These are phyloP conservation scores for Heteropelma amictum DNA, from an alignment of 2,888 invertebrate species.

Conservation along the genomic window DNA sequence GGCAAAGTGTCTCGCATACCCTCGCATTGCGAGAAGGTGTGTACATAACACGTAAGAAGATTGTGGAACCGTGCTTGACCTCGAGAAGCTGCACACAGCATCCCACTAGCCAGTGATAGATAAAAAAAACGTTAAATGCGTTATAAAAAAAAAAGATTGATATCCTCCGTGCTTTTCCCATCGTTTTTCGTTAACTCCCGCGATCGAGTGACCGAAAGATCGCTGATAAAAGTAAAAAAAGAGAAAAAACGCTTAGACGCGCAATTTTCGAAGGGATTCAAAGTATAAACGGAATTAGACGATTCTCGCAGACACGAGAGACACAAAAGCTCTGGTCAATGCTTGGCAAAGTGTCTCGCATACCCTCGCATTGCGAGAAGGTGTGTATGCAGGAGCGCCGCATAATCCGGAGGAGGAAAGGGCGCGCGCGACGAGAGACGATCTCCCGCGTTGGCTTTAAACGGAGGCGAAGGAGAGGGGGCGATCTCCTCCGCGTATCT, in stretches of 20 bases:
- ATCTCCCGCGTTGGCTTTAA: slow-evolving; percentile 33
- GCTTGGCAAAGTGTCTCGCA: background rate
- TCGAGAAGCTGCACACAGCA: no score
- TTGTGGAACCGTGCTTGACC: no score
- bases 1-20: background rate
- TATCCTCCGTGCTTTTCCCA: no score
- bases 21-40: background rate
- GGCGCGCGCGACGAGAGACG: slow-evolving; percentile 48
- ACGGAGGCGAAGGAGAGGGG: slow-evolving; percentile 2
- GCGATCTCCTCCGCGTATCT: slow-evolving; percentile 52
- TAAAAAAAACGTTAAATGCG: no score
- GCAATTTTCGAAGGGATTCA: background rate
- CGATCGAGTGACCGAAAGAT: no score
- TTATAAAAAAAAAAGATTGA: no score
- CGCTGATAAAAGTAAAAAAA: no score
- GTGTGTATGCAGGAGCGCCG: slow-evolving; percentile 9
- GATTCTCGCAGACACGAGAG: background rate
- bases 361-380: background rate
- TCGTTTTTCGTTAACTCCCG: no score
- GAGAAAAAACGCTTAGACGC: no score
- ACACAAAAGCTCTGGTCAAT: background rate
- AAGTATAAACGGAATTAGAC: background rate
- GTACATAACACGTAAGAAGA: no score
- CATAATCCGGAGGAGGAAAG: slow-evolving; percentile 37
- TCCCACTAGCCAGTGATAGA: no score